A percentile compares a stretch with the other conserved stretches of the same genome.
Evolutionary conservation across 2,797 vertebrate species (phyloP).

Genomic region (Crenichthys baileyi): DNA sequence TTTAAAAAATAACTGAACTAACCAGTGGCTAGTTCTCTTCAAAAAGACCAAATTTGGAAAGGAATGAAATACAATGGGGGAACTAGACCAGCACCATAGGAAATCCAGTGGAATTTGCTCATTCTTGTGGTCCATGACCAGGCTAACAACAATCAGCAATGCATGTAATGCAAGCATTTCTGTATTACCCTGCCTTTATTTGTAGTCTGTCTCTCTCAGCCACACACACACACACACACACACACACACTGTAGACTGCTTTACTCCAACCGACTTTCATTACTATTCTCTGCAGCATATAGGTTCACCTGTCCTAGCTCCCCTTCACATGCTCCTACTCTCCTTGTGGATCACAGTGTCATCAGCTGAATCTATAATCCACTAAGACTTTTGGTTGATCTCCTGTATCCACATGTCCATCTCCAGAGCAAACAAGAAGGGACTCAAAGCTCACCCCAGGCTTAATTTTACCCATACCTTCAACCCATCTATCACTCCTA

Average conservation of each 20-base stretch:
- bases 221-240: neutral
- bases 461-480: slow-evolving; percentile 25
- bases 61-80: no score
- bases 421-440: slow-evolving; percentile 10
- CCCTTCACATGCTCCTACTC: neutral
- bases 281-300: slow-evolving; percentile 4
- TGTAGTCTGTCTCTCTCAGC: neutral
- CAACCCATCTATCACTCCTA: neutral
- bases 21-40: no score
- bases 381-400: neutral
- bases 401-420: slow-evolving; percentile 4
- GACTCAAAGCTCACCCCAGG: slow-evolving; percentile 1
- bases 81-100: no score
- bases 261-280: neutral
- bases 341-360: slow-evolving; percentile 8
- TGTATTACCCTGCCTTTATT: neutral
- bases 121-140: no score
- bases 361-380: slow-evolving; percentile 9
- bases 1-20: no score
- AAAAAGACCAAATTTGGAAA: no score
- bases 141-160: no score
- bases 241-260: neutral
- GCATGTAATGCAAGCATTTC: no score
- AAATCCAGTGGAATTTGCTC: no score
- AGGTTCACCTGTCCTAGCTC: neutral